phyloP scores from a whole-genome alignment of 1,140 invertebrate genomes.

The Heliconius hewitsoni region DNA sequence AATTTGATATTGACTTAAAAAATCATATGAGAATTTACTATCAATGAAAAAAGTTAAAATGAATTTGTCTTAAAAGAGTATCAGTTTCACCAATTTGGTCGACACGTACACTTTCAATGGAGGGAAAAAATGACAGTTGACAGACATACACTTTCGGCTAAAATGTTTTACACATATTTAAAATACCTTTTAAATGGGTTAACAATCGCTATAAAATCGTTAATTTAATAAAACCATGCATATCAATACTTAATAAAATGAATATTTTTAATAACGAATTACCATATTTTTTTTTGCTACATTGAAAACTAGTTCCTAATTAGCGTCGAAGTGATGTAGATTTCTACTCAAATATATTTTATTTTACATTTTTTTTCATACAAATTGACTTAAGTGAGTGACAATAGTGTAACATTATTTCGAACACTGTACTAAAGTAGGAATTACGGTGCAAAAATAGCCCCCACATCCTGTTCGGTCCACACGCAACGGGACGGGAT shows the following conservation, averaged over 20 bases:
- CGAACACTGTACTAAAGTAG: conserved; percentile 2
- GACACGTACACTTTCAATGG: not conserved
- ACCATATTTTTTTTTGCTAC: not conserved
- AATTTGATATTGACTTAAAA: not conserved
- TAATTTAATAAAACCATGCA: not conserved
- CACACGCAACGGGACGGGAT: conserved; percentile 29
- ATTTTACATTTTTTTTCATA: not conserved
- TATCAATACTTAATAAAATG: not conserved
- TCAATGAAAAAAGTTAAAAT: not conserved
- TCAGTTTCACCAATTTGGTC: conserved; percentile 2
- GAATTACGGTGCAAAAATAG: conserved; percentile 29
- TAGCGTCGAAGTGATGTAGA: not conserved
- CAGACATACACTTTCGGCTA: not conserved
- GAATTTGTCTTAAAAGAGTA: conserved; percentile 2
- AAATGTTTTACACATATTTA: not conserved
- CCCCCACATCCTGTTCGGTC: conserved; percentile 26
- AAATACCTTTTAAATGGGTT: not conserved
- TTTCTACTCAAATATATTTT: not conserved
- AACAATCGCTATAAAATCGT: not conserved
- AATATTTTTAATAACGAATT: not conserved
- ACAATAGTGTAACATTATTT: conserved; percentile 9
- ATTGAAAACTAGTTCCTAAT: not conserved
- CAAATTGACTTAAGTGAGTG: conserved; percentile 12
- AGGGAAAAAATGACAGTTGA: conserved; percentile 1
- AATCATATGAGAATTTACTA: not conserved